Percentiles rank a stretch among this genome's conserved stretches.
These are phyloP conservation scores for Artemia franciscana DNA, from an alignment of 1,140 invertebrate genomes.

Conservation along the genomic window DNA sequence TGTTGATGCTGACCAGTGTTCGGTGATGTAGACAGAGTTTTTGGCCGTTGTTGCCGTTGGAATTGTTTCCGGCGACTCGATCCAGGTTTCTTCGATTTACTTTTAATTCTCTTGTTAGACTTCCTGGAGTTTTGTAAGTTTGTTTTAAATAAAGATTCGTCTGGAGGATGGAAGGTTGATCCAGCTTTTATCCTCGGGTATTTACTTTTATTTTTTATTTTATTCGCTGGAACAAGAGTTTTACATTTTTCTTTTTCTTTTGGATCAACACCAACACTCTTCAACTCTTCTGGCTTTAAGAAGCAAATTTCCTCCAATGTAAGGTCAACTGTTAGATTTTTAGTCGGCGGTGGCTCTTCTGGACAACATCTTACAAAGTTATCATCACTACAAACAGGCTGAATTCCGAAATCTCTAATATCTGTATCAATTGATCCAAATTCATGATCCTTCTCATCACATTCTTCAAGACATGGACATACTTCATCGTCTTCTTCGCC, in stretches of 20 bases:
- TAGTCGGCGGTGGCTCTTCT: not conserved
- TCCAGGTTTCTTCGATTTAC: not conserved
- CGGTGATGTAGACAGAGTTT: not conserved
- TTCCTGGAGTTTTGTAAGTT: no score
- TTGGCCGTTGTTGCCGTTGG: not conserved
- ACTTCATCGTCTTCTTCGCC: not conserved
- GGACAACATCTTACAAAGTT: not conserved
- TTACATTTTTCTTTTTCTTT: not conserved
- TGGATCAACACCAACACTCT: not conserved
- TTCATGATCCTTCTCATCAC: not conserved
- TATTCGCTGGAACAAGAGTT: not conserved
- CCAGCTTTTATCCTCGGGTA: not conserved
- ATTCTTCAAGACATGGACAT: not conserved
- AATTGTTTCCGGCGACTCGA: not conserved
- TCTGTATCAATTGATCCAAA: not conserved
- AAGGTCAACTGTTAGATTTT: not conserved
- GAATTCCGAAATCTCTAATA: not conserved
- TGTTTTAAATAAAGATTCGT: not conserved
- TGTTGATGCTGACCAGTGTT: not conserved
- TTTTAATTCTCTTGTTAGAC: not conserved
- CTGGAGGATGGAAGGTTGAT: not conserved
- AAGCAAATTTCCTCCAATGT: not conserved
- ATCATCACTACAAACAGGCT: not conserved
- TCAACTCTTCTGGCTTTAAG: not conserved
- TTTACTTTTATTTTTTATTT: not conserved